Evolutionary conservation across 53 echinoderm and acorn worm genomes (phyloP), one percentile per base, ranked within the genome.

Genomic region (Stichopus horrens): DNA sequence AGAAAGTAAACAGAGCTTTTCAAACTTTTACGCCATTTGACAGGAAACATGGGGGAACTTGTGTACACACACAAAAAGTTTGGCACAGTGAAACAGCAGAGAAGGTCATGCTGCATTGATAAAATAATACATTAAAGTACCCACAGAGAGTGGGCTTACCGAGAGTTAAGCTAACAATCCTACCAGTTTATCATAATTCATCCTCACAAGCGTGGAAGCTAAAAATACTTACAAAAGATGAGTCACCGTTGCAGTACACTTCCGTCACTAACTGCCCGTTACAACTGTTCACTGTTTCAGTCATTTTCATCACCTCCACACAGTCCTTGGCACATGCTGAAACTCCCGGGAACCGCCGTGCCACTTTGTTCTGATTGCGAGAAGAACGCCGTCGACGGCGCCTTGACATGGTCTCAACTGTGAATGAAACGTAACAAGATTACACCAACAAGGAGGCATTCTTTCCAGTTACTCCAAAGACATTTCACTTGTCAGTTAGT

Each of bases 361-460:
- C 13, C 11, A 55, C 79, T 79, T 79, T 79, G n/a, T 18, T 52
- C n/a, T 54, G 53, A 53, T 79, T 79, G 19, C 18, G 79, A 55
- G 54, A 55, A 19, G 79, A 79, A 19, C 79, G 55, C 19, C 79
- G 11, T 51, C 79, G 53, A 79, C 79, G 79, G 63, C 63, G 63
- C 79, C 79, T 79, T 79, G 79, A 79, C 79, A 79, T 79, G 79
- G 79, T 79, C 79, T 10, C 63, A 63, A 63, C 63, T 63, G 10
- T 63, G 63, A 10, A 10, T 63, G 63, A 63, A 37, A 37, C 37
- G 37, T 37, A 37, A 37, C 37, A 37, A 37, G 37, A 37, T 37
- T 37, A 37, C 2, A 37, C 37, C 37, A 37, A 37, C 37, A 37
- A 37, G 37, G 37, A 37, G 37, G 37, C 37, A 37, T 37, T 37